A percentile compares a stretch with the other conserved stretches of the same genome.
Conservation (phyloP, 2,797 vertebrate genomes). For the Oryzias sinensis region DNA sequence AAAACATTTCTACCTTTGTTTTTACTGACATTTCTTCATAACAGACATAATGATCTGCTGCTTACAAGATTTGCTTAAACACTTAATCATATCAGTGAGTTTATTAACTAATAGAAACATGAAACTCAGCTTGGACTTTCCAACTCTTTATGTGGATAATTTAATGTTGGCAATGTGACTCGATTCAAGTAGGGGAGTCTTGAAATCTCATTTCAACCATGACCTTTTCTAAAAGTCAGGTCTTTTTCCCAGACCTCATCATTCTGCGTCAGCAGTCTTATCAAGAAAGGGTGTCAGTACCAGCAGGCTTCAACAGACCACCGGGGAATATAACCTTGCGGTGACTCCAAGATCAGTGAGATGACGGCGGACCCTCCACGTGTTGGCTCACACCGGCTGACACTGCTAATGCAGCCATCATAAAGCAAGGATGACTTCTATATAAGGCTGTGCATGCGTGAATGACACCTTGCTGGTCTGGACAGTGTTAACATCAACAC, state of each 20-base stretch:
- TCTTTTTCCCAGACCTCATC: slow-evolving; percentile 16
- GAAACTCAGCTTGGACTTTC: slow-evolving; percentile 37
- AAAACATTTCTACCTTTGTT: background rate
- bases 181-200: slow-evolving; percentile 32
- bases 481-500: slow-evolving; percentile 71
- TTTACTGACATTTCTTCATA: slow-evolving; percentile 3
- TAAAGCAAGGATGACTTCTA: slow-evolving; percentile 63
- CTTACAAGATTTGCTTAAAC: slow-evolving; percentile 12
- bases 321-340: slow-evolving; percentile 32
- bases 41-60: background rate
- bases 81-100: background rate
- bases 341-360: slow-evolving; percentile 39
- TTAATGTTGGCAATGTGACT: slow-evolving; percentile 61
- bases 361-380: slow-evolving; percentile 41
- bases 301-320: slow-evolving; percentile 19
- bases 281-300: slow-evolving; percentile 8
- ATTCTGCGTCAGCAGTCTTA: background rate
- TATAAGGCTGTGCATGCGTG: slow-evolving; percentile 66
- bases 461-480: slow-evolving; percentile 63
- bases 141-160: slow-evolving; percentile 3
- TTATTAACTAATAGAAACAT: slow-evolving; percentile 26
- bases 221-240: too few species aligned
- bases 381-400: slow-evolving; percentile 45
- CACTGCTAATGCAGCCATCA: slow-evolving; percentile 53
- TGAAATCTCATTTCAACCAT: too few species aligned